phyloP scores from a whole-genome alignment of 2,797 vertebrate genomes.

The Mareca penelope region DNA sequence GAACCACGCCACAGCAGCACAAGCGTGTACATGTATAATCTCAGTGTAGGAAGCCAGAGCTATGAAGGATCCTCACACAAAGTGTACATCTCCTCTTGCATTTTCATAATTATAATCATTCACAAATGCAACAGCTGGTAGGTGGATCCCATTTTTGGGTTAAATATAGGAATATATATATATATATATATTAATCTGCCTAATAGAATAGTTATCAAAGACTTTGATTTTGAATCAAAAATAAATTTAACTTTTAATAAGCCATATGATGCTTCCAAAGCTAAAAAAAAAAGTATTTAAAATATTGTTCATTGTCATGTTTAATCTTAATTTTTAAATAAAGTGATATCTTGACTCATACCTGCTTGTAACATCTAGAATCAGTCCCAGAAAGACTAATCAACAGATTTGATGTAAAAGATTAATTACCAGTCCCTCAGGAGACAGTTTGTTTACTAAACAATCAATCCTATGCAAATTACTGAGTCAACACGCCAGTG shows the following conservation, averaged over 20 bases:
- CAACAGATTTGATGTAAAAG: neutral
- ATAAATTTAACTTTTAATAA: neutral
- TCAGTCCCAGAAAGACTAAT: neutral
- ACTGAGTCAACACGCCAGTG: neutral
- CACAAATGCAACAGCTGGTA: neutral
- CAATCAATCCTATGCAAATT: neutral
- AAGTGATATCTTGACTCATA: neutral
- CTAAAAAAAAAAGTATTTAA: neutral
- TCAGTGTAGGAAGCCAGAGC: neutral
- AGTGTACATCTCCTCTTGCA: neutral
- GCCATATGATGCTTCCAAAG: neutral
- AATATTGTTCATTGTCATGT: neutral
- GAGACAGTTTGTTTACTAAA: constrained; percentile 13
- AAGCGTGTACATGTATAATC: too few species aligned
- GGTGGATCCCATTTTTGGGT: neutral
- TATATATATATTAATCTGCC: neutral
- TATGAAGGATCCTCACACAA: neutral
- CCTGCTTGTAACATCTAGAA: neutral
- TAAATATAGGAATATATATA: neutral
- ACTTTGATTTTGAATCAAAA: neutral
- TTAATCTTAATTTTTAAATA: neutral
- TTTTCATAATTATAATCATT: neutral
- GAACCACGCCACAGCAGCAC: too few species aligned
- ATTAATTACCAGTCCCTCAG: neutral
- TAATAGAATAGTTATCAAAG: neutral